Evolutionary conservation across 1,140 invertebrate genomes (phyloP).

Genomic region (Drosophila pachea): DNA sequence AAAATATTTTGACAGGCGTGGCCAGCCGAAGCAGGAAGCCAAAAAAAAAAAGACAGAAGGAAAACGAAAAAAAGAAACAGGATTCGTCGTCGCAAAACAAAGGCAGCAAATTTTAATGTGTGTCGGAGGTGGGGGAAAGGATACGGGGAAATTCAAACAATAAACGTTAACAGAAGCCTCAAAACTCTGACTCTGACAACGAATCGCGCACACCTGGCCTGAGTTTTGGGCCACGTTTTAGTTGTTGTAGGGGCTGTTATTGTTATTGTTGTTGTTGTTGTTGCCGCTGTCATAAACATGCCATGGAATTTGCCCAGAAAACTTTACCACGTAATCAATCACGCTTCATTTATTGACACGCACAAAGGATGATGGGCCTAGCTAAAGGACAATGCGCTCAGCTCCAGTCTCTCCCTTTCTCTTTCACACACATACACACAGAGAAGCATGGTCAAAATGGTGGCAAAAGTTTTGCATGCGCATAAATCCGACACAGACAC

Average conservation of each 20-base stretch:
- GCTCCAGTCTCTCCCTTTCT: not conserved
- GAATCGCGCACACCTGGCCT: slow-evolving; percentile 42
- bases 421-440: not conserved
- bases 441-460: slow-evolving; percentile 19
- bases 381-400: slow-evolving; percentile 17
- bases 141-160: slow-evolving; percentile 69
- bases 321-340: slow-evolving; percentile 73
- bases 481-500: slow-evolving; percentile 45
- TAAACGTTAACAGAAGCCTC: slow-evolving; percentile 51
- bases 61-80: slow-evolving; percentile 10
- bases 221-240: not conserved
- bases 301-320: slow-evolving; percentile 56
- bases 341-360: slow-evolving; percentile 75
- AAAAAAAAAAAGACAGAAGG: slow-evolving; percentile 17
- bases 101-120: not conserved
- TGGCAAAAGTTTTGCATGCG: slow-evolving; percentile 57
- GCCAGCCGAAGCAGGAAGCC: slow-evolving; percentile 3
- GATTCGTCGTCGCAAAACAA: not conserved
- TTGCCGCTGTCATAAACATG: slow-evolving; percentile 51
- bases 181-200: not conserved
- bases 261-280: slow-evolving; percentile 2
- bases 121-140: slow-evolving; percentile 16
- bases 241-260: too few relatives aligned
- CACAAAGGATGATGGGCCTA: slow-evolving; percentile 61
- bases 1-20: slow-evolving; percentile 68